phyloP scores from a whole-genome alignment of 2,797 vertebrate species.

The Sarcoramphus papa region DNA sequence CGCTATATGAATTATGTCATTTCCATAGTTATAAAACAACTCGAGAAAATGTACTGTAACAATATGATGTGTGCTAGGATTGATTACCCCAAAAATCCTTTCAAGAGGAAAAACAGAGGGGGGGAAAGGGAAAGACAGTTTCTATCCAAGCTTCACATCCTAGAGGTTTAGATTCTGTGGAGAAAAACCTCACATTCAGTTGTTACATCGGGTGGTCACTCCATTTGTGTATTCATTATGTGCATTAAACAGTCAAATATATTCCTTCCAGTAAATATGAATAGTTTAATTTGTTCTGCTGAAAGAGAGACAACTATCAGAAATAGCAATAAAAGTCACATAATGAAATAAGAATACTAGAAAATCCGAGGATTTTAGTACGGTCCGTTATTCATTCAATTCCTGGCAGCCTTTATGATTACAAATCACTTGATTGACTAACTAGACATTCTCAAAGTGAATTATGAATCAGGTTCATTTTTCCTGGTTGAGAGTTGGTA shows the following conservation, averaged over 20 bases:
- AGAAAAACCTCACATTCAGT: neutral
- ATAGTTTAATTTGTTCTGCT: conserved; percentile 66
- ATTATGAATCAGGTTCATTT: conserved; percentile 85
- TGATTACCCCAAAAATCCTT: conserved; percentile 44
- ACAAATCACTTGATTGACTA: conserved; percentile 99
- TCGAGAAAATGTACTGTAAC: conserved; percentile 57
- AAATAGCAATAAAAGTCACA: conserved; percentile 73
- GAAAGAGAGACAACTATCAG: conserved; percentile 64
- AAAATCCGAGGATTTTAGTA: conserved; percentile 84
- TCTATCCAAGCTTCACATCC: neutral
- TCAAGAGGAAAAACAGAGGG: conserved; percentile 15
- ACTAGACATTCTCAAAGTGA: conserved; percentile 92
- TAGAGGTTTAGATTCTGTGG: neutral
- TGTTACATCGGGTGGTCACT: conserved; percentile 30
- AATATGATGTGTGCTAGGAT: conserved; percentile 34
- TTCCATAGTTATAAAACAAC: conserved; percentile 60
- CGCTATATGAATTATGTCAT: conserved; percentile 35
- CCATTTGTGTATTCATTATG: conserved; percentile 36
- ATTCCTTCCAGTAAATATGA: conserved; percentile 60
- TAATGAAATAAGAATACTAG: conserved; percentile 76
- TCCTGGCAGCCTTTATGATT: conserved; percentile 96
- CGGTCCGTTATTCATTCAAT: conserved; percentile 92
- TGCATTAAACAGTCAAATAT: conserved; percentile 47
- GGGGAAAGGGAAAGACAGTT: neutral
- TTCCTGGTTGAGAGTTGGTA: conserved; percentile 74